These are phyloP conservation scores for Nothobranchius kuhntae DNA, from an alignment of 2,113 vertebrate genomes.

Conservation along the genomic window DNA sequence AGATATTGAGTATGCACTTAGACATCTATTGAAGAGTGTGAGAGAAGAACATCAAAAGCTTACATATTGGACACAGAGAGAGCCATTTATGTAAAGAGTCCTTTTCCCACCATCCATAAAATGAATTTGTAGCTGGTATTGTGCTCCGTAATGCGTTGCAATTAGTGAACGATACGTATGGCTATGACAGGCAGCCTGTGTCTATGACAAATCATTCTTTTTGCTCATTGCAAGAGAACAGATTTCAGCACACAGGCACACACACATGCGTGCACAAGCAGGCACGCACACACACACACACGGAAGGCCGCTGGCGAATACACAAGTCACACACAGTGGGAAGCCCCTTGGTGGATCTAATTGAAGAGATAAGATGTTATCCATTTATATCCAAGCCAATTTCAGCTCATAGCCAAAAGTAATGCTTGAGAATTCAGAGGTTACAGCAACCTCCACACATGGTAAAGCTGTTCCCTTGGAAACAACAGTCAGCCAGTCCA, in stretches of 20 bases:
- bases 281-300: background rate
- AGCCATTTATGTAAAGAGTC: slow-evolving; percentile 33
- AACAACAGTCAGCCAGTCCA: slow-evolving; percentile 65
- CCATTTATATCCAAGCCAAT: slow-evolving; percentile 75
- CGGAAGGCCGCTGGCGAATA: slow-evolving; percentile 8
- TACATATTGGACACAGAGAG: slow-evolving; percentile 21
- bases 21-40: slow-evolving; percentile 42
- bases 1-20: slow-evolving; percentile 55
- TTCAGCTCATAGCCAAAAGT: slow-evolving; percentile 71
- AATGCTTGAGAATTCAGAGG: slow-evolving; percentile 69
- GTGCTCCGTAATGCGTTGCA: slow-evolving; percentile 10
- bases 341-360: slow-evolving; percentile 69
- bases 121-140: slow-evolving; percentile 12
- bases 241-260: slow-evolving; percentile 5
- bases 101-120: slow-evolving; percentile 14
- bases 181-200: slow-evolving; percentile 18
- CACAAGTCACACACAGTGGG: slow-evolving; percentile 46
- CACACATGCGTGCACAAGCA: background rate
- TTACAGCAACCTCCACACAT: slow-evolving; percentile 62
- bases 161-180: slow-evolving; percentile 36
- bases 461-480: slow-evolving; percentile 67
- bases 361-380: slow-evolving; percentile 80
- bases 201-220: slow-evolving; percentile 22
- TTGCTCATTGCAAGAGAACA: slow-evolving; percentile 11
- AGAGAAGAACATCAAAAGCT: slow-evolving; percentile 50